phyloP scores from a whole-genome alignment of 1,140 invertebrate species.

The Eumeta japonica region DNA sequence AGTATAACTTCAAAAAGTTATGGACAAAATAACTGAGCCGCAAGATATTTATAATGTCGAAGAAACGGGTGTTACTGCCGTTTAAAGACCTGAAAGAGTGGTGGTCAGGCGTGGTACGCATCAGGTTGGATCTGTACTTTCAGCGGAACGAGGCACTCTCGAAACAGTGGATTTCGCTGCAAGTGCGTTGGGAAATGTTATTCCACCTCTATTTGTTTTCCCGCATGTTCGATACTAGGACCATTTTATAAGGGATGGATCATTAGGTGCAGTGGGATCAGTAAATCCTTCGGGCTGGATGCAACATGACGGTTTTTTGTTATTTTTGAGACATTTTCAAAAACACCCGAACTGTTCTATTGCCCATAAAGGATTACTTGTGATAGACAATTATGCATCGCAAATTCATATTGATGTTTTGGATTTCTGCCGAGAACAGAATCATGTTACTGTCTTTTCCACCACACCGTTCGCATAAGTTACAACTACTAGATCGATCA shows the following conservation, averaged over 20 bases:
- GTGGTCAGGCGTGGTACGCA: constrained; percentile 37
- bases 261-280: constrained; percentile 17
- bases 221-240: constrained; percentile 28
- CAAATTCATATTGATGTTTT: constrained; percentile 18
- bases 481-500: constrained; percentile 42
- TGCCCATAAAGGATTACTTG: constrained; percentile 9
- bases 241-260: constrained; percentile 46
- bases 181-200: constrained; percentile 31
- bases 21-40: no score
- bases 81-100: constrained; percentile 23
- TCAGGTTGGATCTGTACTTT: constrained; percentile 44
- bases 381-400: constrained; percentile 18
- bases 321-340: constrained; percentile 32
- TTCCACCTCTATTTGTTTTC: constrained; percentile 18
- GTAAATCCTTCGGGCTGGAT: constrained; percentile 43
- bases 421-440: constrained; percentile 27
- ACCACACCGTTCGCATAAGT: constrained; percentile 21
- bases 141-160: constrained; percentile 41
- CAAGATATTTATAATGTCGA: constrained; percentile 32
- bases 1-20: no score
- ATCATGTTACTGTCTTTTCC: constrained; percentile 28
- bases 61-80: constrained; percentile 52
- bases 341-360: constrained; percentile 21
- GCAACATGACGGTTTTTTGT: constrained; percentile 30
- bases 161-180: constrained; percentile 36